A percentile compares a stretch with the other conserved stretches of the same genome.
phyloP scores from a whole-genome alignment of 2,797 vertebrate species.

The Thripadectes ignobilis region DNA sequence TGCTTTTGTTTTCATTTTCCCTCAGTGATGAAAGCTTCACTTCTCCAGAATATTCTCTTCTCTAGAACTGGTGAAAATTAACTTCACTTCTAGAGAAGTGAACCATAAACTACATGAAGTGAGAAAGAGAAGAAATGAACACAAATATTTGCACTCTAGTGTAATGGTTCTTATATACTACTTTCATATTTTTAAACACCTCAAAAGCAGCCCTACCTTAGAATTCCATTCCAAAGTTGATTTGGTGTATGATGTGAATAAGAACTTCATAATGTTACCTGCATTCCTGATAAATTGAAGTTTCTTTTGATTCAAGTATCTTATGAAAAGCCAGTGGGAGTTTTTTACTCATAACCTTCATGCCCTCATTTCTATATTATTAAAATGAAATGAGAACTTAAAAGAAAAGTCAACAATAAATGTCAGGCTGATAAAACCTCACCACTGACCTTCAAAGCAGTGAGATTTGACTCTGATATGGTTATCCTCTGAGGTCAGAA shows the following conservation, averaged over 20 bases:
- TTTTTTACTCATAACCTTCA: background rate
- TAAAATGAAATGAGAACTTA: constrained; percentile 2
- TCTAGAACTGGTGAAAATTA: background rate
- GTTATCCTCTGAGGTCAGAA: background rate
- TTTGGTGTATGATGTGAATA: background rate
- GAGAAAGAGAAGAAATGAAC: background rate
- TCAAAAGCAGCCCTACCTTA: background rate
- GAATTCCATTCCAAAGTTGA: background rate
- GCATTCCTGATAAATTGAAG: background rate
- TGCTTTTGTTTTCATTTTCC: background rate
- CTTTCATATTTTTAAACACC: background rate
- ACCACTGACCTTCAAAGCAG: constrained; percentile 24
- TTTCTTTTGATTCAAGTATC: background rate
- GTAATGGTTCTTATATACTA: background rate
- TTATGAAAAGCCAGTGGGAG: background rate
- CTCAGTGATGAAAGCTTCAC: background rate
- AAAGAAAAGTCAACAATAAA: background rate
- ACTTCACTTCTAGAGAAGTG: background rate
- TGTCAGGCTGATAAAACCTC: constrained; percentile 30
- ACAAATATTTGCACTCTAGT: background rate
- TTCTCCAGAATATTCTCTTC: background rate
- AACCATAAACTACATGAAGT: background rate
- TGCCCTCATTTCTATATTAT: background rate
- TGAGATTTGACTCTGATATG: background rate
- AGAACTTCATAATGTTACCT: background rate